A percentile compares a stretch with the other conserved stretches of the same genome.
These are phyloP conservation scores for Ochotona curzoniae DNA, from an alignment of 2,113 vertebrate genomes.

Conservation along the genomic window DNA sequence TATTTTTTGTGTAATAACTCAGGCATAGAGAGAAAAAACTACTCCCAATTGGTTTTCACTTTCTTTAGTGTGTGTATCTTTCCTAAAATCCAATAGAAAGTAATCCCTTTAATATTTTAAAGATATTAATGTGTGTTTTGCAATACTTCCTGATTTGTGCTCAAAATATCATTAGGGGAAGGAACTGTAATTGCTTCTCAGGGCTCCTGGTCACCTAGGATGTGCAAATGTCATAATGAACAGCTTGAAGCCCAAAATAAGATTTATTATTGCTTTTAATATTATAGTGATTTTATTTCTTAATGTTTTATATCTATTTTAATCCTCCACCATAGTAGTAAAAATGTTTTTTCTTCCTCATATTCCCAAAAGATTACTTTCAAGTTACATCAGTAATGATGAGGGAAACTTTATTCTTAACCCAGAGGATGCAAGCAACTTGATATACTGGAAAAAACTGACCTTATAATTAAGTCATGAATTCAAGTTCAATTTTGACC, in stretches of 20 bases:
- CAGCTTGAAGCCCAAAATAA: conserved; percentile 46
- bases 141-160: conserved; percentile 55
- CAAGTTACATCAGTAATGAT: background rate
- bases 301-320: conserved; percentile 36
- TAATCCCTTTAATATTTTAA: conserved; percentile 55
- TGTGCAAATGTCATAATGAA: conserved; percentile 54
- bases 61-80: conserved; percentile 22
- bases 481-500: conserved; percentile 61
- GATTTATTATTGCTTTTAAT: conserved; percentile 61
- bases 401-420: conserved; percentile 62
- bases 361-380: background rate
- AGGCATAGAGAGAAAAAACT: background rate
- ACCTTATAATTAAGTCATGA: conserved; percentile 45
- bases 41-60: background rate
- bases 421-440: conserved; percentile 50
- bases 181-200: conserved; percentile 46
- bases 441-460: conserved; percentile 64
- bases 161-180: conserved; percentile 63
- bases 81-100: conserved; percentile 7
- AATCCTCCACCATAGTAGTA: background rate
- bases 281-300: background rate
- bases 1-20: background rate
- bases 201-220: conserved; percentile 10
- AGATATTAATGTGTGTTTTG: conserved; percentile 44
- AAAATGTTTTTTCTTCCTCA: background rate